These are phyloP conservation scores for Ophion obscuratus DNA, from an alignment of 2,888 invertebrate genomes.

Conservation along the genomic window DNA sequence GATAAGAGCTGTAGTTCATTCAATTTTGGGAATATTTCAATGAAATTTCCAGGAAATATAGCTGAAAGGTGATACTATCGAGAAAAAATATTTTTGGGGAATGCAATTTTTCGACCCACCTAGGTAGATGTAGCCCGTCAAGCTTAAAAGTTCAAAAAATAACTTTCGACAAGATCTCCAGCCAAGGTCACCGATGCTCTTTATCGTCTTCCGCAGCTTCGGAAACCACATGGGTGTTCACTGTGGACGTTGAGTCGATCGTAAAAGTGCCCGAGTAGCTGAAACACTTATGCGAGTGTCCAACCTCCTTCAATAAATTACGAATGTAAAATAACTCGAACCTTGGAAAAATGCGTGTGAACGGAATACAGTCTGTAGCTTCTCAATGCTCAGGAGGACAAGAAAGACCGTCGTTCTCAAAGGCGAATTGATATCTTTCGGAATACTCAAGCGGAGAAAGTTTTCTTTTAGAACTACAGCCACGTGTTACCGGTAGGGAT, in stretches of 20 bases:
- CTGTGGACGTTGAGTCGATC: no score
- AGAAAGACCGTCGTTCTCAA: constrained; percentile 9
- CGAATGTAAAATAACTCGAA: not conserved
- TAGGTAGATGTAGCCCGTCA: no score
- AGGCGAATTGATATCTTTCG: constrained; percentile 8
- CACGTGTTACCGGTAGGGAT: not conserved
- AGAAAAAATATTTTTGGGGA: no score
- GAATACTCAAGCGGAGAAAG: constrained; percentile 34
- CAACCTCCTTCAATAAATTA: not conserved
- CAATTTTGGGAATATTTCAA: no score
- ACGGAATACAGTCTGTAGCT: not conserved
- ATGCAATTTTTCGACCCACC: no score
- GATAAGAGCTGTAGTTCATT: no score
- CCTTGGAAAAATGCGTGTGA: not conserved
- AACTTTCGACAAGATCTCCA: no score
- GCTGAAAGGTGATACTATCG: no score
- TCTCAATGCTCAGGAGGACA: not conserved
- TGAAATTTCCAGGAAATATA: no score
- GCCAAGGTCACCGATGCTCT: no score
- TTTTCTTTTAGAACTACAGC: not conserved
- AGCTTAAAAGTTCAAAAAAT: no score
- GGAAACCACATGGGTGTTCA: not conserved
- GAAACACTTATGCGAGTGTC: not conserved
- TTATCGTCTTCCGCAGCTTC: not conserved
- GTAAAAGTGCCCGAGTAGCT: no score